These are phyloP conservation scores for Microplitis mediator DNA, from an alignment of 1,140 invertebrate species.

Conservation along the genomic window DNA sequence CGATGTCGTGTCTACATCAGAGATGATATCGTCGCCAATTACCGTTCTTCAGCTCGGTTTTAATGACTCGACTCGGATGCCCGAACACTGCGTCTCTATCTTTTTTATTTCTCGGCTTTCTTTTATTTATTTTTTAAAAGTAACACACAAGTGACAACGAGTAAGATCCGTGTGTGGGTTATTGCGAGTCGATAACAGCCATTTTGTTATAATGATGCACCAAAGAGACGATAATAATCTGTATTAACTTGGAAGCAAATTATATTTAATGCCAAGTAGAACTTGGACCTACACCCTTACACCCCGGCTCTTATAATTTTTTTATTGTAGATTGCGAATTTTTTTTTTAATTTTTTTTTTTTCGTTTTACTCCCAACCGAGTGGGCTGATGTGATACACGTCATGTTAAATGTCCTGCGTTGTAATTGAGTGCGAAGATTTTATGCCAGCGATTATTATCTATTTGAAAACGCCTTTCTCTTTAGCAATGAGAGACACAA, in stretches of 20 bases:
- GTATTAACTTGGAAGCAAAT: constrained; percentile 22
- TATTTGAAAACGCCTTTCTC: constrained; percentile 12
- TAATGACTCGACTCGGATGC: constrained; percentile 30
- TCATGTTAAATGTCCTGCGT: constrained; percentile 28
- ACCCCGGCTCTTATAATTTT: not conserved
- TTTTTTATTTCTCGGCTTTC: not conserved
- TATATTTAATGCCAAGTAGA: not conserved
- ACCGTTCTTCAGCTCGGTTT: constrained; percentile 29
- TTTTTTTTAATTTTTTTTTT: not conserved
- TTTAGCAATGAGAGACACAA: not conserved
- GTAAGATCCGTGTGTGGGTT: constrained; percentile 2
- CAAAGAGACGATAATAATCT: constrained; percentile 15
- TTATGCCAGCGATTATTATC: constrained; percentile 22
- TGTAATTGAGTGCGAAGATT: constrained; percentile 34
- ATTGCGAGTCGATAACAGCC: not conserved
- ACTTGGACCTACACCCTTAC: not conserved
- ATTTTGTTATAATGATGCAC: constrained; percentile 15
- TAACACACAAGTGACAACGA: not conserved
- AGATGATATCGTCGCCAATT: constrained; percentile 38
- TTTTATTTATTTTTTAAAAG: constrained; percentile 12
- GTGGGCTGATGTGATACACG: constrained; percentile 30
- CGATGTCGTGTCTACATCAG: constrained; percentile 31
- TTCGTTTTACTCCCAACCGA: not conserved
- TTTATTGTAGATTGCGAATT: not conserved
- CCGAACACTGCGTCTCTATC: not conserved